A percentile compares a stretch with the other conserved stretches of the same genome.
Conservation (phyloP, 2,888 invertebrate species). For the Agrypnus murinus region DNA sequence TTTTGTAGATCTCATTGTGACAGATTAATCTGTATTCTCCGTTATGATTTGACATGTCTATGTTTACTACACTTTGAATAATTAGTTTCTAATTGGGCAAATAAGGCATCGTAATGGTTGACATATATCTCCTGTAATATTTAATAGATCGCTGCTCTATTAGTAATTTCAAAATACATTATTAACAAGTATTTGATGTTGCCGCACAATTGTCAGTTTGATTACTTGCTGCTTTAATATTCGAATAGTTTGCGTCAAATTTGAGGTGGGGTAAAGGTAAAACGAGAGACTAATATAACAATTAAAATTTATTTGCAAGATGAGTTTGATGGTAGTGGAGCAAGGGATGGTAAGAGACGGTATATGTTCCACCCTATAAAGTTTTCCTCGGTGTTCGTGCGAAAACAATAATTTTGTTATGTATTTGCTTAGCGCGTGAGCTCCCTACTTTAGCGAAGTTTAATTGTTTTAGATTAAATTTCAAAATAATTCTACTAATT, state of each 20-base stretch:
- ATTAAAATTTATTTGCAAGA: slow-evolving; percentile 11
- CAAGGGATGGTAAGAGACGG: no score
- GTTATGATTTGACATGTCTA: slow-evolving; percentile 39
- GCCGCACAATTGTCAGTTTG: slow-evolving; percentile 26
- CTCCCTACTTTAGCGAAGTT: slow-evolving; percentile 18
- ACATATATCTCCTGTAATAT: slow-evolving; percentile 36
- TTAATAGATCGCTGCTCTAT: slow-evolving; percentile 21
- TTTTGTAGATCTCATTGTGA: slow-evolving; percentile 8
- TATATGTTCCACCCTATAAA: slow-evolving; percentile 5
- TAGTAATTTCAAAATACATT: slow-evolving; percentile 35
- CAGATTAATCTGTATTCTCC: slow-evolving; percentile 23
- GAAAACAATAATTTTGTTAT: slow-evolving; percentile 28
- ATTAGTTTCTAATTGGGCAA: slow-evolving; percentile 50
- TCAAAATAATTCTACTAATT: slow-evolving; percentile 27
- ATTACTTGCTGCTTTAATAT: slow-evolving; percentile 5
- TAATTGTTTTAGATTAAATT: slow-evolving; percentile 30
- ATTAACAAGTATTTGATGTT: slow-evolving; percentile 27
- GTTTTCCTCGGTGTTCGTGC: slow-evolving; percentile 11
- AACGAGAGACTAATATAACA: slow-evolving; percentile 13
- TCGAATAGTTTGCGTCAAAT: slow-evolving; percentile 20
- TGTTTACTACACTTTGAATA: slow-evolving; percentile 43
- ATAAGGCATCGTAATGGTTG: slow-evolving; percentile 37
- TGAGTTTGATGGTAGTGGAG: neutral
- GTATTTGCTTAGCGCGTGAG: slow-evolving; percentile 25
- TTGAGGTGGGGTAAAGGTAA: slow-evolving; percentile 6